A percentile compares a stretch with the other conserved stretches of the same genome.
Evolutionary conservation across 2,888 invertebrate species (phyloP).

Genomic region (Gryllus longicercus): DNA sequence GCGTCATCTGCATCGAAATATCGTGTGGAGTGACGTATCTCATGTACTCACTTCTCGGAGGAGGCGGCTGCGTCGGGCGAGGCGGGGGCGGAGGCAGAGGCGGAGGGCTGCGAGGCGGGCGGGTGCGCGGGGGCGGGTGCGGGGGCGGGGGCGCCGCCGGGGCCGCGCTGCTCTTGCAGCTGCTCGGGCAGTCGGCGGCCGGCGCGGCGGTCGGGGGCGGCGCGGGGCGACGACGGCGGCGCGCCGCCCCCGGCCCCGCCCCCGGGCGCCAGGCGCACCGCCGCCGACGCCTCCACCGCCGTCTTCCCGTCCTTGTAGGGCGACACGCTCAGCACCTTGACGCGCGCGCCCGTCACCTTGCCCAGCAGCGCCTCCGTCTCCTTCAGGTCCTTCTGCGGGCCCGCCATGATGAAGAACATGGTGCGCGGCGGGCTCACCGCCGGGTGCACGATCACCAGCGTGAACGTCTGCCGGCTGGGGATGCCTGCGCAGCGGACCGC

Average conservation of each 20-base stretch:
- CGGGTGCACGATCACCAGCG: constrained; percentile 72
- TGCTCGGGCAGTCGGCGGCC: neutral
- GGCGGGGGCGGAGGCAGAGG: neutral
- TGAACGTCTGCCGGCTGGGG: constrained; percentile 69
- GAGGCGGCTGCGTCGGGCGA: neutral
- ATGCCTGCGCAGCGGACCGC: constrained; percentile 52
- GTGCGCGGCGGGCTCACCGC: constrained; percentile 71
- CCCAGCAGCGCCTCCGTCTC: constrained; percentile 72
- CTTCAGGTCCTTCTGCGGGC: constrained; percentile 66
- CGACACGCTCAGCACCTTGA: constrained; percentile 69
- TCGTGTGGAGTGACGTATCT: too few species aligned
- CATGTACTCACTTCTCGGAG: neutral
- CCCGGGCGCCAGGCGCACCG: neutral
- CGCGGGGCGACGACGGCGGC: neutral
- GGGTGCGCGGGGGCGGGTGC: neutral
- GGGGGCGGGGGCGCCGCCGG: neutral
- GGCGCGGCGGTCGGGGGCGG: neutral
- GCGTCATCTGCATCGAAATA: too few species aligned
- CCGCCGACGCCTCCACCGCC: neutral
- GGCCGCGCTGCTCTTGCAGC: neutral
- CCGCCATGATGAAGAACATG: constrained; percentile 79
- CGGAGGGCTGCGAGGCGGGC: neutral
- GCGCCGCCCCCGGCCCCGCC: neutral
- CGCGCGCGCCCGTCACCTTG: constrained; percentile 74
- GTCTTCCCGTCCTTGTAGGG: constrained; percentile 52